Percentiles rank a stretch among this genome's conserved stretches.
phyloP scores from a whole-genome alignment of 2,113 vertebrate species.

The Protobothrops mucrosquamatus region DNA sequence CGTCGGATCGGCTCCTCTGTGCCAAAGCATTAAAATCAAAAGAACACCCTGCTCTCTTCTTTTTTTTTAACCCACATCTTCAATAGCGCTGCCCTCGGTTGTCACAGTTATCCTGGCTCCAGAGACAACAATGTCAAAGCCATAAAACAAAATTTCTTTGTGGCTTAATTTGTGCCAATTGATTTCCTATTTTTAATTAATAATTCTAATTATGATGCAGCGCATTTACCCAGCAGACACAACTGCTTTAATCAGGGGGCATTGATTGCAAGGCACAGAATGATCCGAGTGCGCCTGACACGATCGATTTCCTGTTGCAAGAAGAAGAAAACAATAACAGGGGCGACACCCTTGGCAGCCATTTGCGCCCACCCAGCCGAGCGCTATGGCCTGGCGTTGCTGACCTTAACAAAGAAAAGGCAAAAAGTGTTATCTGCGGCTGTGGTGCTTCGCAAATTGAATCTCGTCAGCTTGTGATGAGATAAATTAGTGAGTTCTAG shows the following conservation, averaged over 20 bases:
- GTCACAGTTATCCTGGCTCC: conserved; percentile 58
- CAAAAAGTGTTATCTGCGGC: conserved; percentile 43
- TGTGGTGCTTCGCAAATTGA: conserved; percentile 35
- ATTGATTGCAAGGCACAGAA: conserved; percentile 75
- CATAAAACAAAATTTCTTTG: conserved; percentile 77
- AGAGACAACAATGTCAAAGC: conserved; percentile 77
- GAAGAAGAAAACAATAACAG: conserved; percentile 65
- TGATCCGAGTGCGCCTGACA: conserved; percentile 80
- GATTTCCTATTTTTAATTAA: conserved; percentile 99
- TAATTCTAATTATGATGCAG: conserved; percentile 99
- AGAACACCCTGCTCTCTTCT: neutral
- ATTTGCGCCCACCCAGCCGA: conserved; percentile 37
- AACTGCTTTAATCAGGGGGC: conserved; percentile 80
- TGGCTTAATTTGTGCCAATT: conserved; percentile 90
- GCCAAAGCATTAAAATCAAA: neutral
- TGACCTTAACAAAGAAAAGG: conserved; percentile 52
- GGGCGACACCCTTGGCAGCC: conserved; percentile 54
- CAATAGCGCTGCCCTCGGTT: conserved; percentile 25
- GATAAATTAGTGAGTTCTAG: conserved; percentile 41
- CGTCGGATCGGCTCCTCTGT: neutral
- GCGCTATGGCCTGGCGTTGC: conserved; percentile 45
- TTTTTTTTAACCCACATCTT: conserved; percentile 28
- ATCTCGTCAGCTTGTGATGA: conserved; percentile 37
- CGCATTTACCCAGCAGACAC: conserved; percentile 81
- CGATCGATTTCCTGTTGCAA: conserved; percentile 78